Evolutionary conservation across 2,797 vertebrate genomes (phyloP), one percentile per base, ranked within the genome.

Genomic region (Poliocrania exsul): DNA sequence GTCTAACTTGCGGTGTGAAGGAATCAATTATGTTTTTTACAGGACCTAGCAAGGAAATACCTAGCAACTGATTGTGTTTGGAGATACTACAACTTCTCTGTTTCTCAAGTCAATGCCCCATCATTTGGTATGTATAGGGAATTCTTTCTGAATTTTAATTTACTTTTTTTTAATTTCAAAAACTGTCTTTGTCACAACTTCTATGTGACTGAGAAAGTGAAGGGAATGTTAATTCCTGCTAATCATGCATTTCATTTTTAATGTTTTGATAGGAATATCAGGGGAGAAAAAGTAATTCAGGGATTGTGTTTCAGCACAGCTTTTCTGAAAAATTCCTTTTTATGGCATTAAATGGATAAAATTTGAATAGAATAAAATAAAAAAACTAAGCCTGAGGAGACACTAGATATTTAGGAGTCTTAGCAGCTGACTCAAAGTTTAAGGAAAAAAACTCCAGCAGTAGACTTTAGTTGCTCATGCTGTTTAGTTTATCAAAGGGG

Each of bases 1-100:
- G 33, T 64, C 42, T 93, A 72, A 62, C 58, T 35, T 35, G 9
- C 79, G 78, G 42, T 90, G 62, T 78, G 85, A 85, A 92, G 58
- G 18, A 56, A 84, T 88, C 38, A 35, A 91, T 80, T 93, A 10
- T 61, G 88, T 87, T 81, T 49, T 78, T 92, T 53, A 38, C 54
- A 99, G 99, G 98, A 99, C 25, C 90, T 99, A 92, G 95, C 98
- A 97, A 93, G 83, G 64, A 94, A 86, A 88, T 98, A 97, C 53
- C 82, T 98, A 75, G 95, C 94, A 74, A 92, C 95, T 86, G 97
- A 98, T 72, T 99, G 99, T 97, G 98, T 98, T 86, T 98, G 98
- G 99, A 98, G 99, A 97, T 99, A 99, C 96, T 98, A 98, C 89
- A 99, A 99, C 98, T 97, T 98, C 94, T 99, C 99, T 50, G 97